Evolutionary conservation across 2,888 invertebrate species (phyloP), one percentile per base, ranked within the genome.

Genomic region (Drosophila incognita): DNA sequence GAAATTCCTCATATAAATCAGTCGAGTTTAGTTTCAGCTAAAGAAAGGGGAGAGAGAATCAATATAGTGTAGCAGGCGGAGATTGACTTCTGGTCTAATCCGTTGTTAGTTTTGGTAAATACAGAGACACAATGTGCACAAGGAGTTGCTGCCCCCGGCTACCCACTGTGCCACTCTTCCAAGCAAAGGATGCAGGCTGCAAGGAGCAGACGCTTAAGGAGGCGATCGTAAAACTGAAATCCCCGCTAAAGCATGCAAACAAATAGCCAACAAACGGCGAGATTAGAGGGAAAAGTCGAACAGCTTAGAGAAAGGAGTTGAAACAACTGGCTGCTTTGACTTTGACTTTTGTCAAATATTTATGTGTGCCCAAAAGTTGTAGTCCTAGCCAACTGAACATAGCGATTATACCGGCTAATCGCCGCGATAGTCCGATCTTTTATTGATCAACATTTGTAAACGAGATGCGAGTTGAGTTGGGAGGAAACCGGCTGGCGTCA

Each of bases 401-500:
- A 24, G 46, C 82, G 87, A 92, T 92, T 91, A 93, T 88, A 87
- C 91, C 86, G 90, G 91, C 83, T 92, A 91, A 92, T 92, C 91
- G 90, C 88, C 87, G 85, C 84, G 80, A 24, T 81, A 69, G 74
- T 62, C 78, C 60, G 69, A 78, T 64, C 68, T 83, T 92, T 90
- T 92, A 92, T 92, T 92, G 92, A 92, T 91, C 92, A 92, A 92
- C 92, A 92, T 92, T 92, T 91, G 91, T 91, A 91, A 92, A 92
- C 87, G 84, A 24, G 46, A 24, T 46, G 46, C 27, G 15, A 46
- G 82, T 76, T 52, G 60, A 29, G 21, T 21, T 58, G 53, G 51
- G 59, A 64, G 52, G 56, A 81, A 59, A 51, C 74, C 51, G 65
- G 68, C 69, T 80, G 72, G 66, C 53, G 66, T 70, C 70, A 38